Percentiles rank a stretch among this genome's conserved stretches.
phyloP scores from a whole-genome alignment of 2,888 invertebrate genomes.

The Agrotis ipsilon region DNA sequence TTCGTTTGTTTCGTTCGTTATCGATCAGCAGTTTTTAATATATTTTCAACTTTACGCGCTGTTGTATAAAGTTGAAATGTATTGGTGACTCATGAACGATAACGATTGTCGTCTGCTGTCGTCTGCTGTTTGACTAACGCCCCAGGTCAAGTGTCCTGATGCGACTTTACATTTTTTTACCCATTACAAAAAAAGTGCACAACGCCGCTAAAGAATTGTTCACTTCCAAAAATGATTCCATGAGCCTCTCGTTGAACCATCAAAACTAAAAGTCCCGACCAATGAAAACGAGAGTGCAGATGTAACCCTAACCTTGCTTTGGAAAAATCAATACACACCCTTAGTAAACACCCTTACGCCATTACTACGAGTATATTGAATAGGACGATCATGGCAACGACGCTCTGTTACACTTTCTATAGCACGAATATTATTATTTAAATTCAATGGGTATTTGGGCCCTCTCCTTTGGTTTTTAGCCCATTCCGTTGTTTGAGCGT shows the following conservation, averaged over 20 bases:
- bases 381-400: constrained; percentile 63
- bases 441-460: constrained; percentile 39
- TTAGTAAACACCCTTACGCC: constrained; percentile 64
- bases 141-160: too few relatives aligned
- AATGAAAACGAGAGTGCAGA: constrained; percentile 45
- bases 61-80: too few relatives aligned
- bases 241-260: not conserved
- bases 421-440: constrained; percentile 40
- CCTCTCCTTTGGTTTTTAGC: constrained; percentile 1
- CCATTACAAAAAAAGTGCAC: too few relatives aligned
- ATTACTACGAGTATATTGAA: constrained; percentile 67
- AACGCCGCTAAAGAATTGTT: too few relatives aligned
- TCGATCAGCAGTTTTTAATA: too few relatives aligned
- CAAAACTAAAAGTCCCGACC: constrained; percentile 20
- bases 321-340: constrained; percentile 73
- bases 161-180: too few relatives aligned
- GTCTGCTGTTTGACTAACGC: too few relatives aligned
- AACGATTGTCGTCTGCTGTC: too few relatives aligned
- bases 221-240: not conserved
- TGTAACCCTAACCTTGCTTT: constrained; percentile 75
- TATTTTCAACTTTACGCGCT: too few relatives aligned
- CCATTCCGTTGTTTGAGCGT: not conserved
- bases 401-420: constrained; percentile 40
- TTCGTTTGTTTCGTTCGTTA: too few relatives aligned
- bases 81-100: too few relatives aligned